These are phyloP conservation scores for Mesorhabditis spiculigera DNA, from an alignment of 2,888 invertebrate species.

Conservation along the genomic window DNA sequence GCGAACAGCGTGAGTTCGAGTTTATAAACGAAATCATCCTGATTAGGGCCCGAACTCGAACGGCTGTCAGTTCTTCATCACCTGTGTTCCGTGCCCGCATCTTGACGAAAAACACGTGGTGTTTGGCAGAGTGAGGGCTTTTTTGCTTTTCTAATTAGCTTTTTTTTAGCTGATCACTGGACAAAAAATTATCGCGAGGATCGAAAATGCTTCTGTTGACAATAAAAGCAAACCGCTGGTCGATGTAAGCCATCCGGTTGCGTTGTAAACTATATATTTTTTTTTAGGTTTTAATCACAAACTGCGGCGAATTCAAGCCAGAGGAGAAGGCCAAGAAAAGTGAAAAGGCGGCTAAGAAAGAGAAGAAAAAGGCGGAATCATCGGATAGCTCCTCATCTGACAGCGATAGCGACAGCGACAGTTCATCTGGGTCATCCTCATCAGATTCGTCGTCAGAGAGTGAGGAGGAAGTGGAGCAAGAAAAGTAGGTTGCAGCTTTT, in stretches of 20 bases:
- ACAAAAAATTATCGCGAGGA: conserved; percentile 78
- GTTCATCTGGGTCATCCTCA: conserved; percentile 2
- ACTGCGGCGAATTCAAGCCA: conserved; percentile 86
- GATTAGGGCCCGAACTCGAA: conserved; percentile 73
- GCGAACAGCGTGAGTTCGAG: conserved; percentile 81
- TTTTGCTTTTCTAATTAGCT: conserved; percentile 6
- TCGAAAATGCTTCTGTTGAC: conserved; percentile 77
- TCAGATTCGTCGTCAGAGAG: conserved; percentile 1
- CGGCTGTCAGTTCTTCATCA: conserved; percentile 81
- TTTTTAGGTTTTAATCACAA: conserved; percentile 69
- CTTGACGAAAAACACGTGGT: conserved; percentile 85
- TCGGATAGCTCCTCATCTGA: neutral
- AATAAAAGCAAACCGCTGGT: conserved; percentile 83
- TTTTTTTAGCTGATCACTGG: conserved; percentile 75
- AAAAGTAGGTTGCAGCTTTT: neutral
- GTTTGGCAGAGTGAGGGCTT: conserved; percentile 78
- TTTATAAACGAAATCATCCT: neutral
- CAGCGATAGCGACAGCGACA: neutral
- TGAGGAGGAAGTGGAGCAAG: conserved; percentile 6
- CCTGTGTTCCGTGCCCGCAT: conserved; percentile 46
- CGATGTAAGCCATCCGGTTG: conserved; percentile 68
- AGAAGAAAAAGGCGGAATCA: too few species aligned
- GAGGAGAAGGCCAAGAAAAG: conserved; percentile 60
- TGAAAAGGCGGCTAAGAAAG: conserved; percentile 7
- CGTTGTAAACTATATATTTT: neutral